Percentiles rank a stretch among this genome's conserved stretches.
These are phyloP conservation scores for Drosophila pegasa DNA, from an alignment of 2,888 invertebrate genomes.

Conservation along the genomic window DNA sequence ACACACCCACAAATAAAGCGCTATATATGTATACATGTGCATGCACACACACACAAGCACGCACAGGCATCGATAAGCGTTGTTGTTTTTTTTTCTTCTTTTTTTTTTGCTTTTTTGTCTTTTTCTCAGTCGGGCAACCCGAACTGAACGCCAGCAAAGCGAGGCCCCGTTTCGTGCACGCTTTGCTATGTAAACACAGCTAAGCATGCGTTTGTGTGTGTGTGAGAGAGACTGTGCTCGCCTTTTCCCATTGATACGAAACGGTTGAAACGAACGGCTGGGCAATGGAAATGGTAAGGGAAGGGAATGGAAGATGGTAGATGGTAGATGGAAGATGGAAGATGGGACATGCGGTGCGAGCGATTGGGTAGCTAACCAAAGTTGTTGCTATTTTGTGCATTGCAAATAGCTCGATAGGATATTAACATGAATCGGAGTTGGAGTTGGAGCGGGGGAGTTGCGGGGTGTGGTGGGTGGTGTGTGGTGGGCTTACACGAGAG, in stretches of 20 bases:
- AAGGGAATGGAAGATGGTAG: not conserved
- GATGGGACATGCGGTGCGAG: constrained; percentile 3
- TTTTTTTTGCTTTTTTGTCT: constrained; percentile 6
- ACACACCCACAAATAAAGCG: not conserved
- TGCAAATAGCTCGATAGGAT: constrained; percentile 33
- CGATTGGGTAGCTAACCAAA: constrained; percentile 32
- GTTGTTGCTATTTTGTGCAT: constrained; percentile 47
- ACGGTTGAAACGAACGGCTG: constrained; percentile 3
- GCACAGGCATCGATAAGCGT: constrained; percentile 64
- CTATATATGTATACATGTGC: not conserved
- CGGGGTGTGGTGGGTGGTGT: not conserved
- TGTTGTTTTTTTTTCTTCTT: constrained; percentile 36
- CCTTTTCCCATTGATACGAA: constrained; percentile 31
- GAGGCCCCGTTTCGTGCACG: constrained; percentile 71
- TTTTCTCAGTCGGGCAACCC: constrained; percentile 39
- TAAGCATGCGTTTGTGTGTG: constrained; percentile 45
- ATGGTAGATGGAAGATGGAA: not conserved
- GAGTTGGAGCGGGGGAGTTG: not conserved
- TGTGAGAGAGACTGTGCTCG: constrained; percentile 19
- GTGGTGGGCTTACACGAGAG: not conserved
- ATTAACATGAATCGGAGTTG: constrained; percentile 3
- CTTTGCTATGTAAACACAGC: constrained; percentile 75
- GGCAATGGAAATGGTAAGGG: not conserved
- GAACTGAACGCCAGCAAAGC: constrained; percentile 43
- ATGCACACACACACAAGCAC: constrained; percentile 32